These are phyloP conservation scores for Drosophila sordidula DNA, from an alignment of 2,888 invertebrate genomes.

Conservation along the genomic window DNA sequence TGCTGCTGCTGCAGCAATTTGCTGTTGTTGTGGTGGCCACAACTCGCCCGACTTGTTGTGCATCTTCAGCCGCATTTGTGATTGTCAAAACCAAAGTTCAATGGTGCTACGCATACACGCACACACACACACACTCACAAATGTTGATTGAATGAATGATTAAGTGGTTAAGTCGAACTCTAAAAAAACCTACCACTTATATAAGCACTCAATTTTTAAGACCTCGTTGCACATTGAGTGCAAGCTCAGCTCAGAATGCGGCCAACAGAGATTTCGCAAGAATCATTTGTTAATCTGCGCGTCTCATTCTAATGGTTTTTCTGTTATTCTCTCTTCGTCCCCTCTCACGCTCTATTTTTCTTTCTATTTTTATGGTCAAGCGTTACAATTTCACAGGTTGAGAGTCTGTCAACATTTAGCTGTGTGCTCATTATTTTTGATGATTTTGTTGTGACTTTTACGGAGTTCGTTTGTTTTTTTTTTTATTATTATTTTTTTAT, in stretches of 20 bases:
- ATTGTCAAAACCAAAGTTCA: conserved; percentile 73
- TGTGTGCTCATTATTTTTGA: conserved; percentile 45
- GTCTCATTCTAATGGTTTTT: conserved; percentile 17
- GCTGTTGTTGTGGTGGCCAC: conserved; percentile 6
- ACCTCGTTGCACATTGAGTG: conserved; percentile 61
- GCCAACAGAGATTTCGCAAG: conserved; percentile 59
- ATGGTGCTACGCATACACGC: conserved; percentile 46
- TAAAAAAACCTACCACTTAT: conserved; percentile 13
- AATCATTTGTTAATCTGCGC: conserved; percentile 50
- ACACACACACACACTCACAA: conserved; percentile 8
- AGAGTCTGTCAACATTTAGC: background rate
- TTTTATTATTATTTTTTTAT: conserved; percentile 11
- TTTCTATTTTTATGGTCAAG: conserved; percentile 16
- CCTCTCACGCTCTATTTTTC: background rate
- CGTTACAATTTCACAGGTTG: background rate
- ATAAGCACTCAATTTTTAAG: conserved; percentile 17
- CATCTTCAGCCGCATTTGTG: conserved; percentile 44
- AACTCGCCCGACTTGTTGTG: conserved; percentile 32
- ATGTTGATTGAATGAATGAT: conserved; percentile 36
- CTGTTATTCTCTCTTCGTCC: background rate
- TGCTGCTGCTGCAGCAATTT: background rate
- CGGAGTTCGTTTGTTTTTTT: conserved; percentile 5
- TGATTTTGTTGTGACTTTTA: conserved; percentile 32
- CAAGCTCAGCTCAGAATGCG: conserved; percentile 52
- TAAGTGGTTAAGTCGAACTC: conserved; percentile 31